Conservation (phyloP, 1,140 invertebrate species). For the Drosophila kepulauana region DNA sequence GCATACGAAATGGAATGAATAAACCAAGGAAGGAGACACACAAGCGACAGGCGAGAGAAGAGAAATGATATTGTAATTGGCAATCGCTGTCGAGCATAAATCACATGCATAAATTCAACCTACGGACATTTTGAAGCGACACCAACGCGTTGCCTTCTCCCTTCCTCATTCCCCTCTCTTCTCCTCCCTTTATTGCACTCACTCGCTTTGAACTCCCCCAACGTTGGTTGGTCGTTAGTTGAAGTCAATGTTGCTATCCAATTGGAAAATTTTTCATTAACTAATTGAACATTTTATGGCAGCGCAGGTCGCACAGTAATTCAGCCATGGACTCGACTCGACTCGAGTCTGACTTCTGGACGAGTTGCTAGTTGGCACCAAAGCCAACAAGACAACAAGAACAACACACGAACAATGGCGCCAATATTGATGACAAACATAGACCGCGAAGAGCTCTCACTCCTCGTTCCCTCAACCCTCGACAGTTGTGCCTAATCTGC, state of each 20-base stretch:
- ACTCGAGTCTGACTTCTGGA: background rate
- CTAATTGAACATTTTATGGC: slow-evolving; percentile 83
- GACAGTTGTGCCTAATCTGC: slow-evolving; percentile 39
- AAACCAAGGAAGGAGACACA: slow-evolving; percentile 32
- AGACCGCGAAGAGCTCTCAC: slow-evolving; percentile 1
- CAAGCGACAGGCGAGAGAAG: slow-evolving; percentile 56
- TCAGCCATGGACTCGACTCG: slow-evolving; percentile 9
- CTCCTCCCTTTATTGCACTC: background rate
- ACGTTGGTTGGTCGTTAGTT: slow-evolving; percentile 59
- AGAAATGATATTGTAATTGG: slow-evolving; percentile 83
- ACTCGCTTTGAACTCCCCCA: background rate
- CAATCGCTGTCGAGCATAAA: slow-evolving; percentile 81
- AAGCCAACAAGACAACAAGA: too few relatives aligned
- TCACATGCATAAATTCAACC: slow-evolving; percentile 78
- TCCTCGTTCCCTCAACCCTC: background rate
- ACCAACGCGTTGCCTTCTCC: slow-evolving; percentile 40
- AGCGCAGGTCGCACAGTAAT: slow-evolving; percentile 33
- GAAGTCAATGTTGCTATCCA: slow-evolving; percentile 75
- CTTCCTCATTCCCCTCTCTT: background rate
- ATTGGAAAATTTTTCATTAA: slow-evolving; percentile 83
- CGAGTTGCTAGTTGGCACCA: slow-evolving; percentile 25
- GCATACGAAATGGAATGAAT: slow-evolving; percentile 40
- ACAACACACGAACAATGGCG: slow-evolving; percentile 52
- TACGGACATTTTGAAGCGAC: slow-evolving; percentile 66
- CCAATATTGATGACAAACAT: slow-evolving; percentile 71